A percentile compares a stretch with the other conserved stretches of the same genome.
phyloP scores from a whole-genome alignment of 2,113 vertebrate genomes.

The Cryptotis parvus region DNA sequence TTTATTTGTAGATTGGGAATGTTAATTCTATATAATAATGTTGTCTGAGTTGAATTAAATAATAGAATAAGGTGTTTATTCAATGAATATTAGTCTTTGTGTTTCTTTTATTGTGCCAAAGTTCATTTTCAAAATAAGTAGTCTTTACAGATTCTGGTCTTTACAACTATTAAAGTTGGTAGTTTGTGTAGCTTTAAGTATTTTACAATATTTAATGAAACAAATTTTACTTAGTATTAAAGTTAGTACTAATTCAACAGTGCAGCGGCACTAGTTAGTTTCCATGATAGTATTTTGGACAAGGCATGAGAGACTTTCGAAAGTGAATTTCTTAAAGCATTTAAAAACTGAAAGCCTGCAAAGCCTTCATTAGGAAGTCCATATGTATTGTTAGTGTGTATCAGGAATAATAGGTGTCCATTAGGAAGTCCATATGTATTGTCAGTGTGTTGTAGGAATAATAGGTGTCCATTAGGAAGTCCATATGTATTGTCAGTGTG shows the following conservation, averaged over 20 bases:
- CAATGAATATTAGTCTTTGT: not conserved
- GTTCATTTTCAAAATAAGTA: slow-evolving; percentile 17
- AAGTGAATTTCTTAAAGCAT: not conserved
- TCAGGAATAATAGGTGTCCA: too few species aligned
- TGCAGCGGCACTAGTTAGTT: slow-evolving; percentile 36
- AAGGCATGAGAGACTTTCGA: slow-evolving; percentile 10
- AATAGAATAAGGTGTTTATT: not conserved
- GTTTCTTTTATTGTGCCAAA: slow-evolving; percentile 17
- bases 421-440: not conserved
- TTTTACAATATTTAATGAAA: slow-evolving; percentile 16
- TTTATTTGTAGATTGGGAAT: slow-evolving; percentile 3
- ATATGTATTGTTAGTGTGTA: not conserved
- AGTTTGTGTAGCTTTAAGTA: not conserved
- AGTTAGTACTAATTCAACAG: not conserved
- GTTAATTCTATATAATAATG: not conserved
- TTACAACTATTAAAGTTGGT: slow-evolving; percentile 20
- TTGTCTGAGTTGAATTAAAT: not conserved
- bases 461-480: slow-evolving; percentile 26
- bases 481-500: not conserved
- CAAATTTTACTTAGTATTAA: not conserved
- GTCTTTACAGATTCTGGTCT: not conserved
- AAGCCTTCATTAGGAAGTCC: slow-evolving; percentile 7
- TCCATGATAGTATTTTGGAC: slow-evolving; percentile 19
- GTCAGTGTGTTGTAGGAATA: not conserved
- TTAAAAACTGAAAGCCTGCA: not conserved